phyloP scores from a whole-genome alignment of 2,797 vertebrate species.

The Cyprinodon diabolis region DNA sequence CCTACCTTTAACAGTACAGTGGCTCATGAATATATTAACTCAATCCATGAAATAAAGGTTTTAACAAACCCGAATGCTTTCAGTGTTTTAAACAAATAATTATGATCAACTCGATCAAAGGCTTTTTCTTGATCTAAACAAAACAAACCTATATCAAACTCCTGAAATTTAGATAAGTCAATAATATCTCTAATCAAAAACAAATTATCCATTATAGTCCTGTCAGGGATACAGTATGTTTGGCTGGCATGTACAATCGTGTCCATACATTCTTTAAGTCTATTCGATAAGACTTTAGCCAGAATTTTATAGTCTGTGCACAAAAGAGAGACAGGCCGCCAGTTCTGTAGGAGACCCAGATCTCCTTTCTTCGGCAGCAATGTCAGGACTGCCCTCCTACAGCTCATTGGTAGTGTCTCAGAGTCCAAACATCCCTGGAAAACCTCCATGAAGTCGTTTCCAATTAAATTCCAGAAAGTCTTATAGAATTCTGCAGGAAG shows the following conservation, averaged over 20 bases:
- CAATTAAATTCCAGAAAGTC: background rate
- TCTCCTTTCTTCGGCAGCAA: background rate
- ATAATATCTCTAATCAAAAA: background rate
- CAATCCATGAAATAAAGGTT: too few relatives aligned
- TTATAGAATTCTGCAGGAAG: background rate
- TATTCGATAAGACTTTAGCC: too few relatives aligned
- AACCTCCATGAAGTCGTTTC: background rate
- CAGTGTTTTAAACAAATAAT: background rate
- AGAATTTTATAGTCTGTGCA: too few relatives aligned
- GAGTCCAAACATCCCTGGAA: background rate
- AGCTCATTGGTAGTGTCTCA: background rate
- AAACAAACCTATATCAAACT: background rate
- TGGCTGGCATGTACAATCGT: too few relatives aligned
- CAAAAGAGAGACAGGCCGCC: background rate
- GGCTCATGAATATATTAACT: too few relatives aligned
- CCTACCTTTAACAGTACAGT: too few relatives aligned
- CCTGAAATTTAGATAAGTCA: background rate
- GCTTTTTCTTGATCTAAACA: background rate
- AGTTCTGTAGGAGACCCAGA: background rate
- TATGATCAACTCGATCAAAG: background rate
- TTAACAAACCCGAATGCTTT: too few relatives aligned
- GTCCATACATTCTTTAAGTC: too few relatives aligned
- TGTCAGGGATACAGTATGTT: background rate
- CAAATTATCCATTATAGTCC: conserved; percentile 1
- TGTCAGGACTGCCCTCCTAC: too few relatives aligned